Evolutionary conservation across 2,797 vertebrate species (phyloP).

Genomic region (Peromyscus aztecus): DNA sequence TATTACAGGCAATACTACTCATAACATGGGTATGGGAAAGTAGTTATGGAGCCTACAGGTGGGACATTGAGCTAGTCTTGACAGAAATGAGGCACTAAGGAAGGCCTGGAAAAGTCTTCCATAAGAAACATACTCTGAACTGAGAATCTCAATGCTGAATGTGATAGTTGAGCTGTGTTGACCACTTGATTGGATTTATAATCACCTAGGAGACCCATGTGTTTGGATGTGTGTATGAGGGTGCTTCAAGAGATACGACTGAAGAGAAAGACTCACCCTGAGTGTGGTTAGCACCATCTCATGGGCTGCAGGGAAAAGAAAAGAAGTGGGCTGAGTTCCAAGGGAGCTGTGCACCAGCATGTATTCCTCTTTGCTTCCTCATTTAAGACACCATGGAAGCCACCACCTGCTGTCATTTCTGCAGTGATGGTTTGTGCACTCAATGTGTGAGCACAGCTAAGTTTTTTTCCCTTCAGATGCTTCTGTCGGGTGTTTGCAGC

Average conservation of each 20-base stretch:
- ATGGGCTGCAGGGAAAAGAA: rapidly evolving
- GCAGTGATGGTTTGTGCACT: not conserved
- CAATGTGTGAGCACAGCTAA: no score
- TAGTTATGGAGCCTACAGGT: not conserved
- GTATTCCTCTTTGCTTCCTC: not conserved
- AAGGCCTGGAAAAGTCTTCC: not conserved
- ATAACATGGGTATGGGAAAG: not conserved
- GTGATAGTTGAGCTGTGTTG: not conserved
- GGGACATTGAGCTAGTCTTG: not conserved
- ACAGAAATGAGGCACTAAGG: not conserved
- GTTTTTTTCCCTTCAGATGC: not conserved
- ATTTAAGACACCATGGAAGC: not conserved
- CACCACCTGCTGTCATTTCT: not conserved
- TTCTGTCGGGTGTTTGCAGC: not conserved
- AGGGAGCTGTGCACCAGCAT: not conserved
- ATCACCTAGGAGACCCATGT: not conserved
- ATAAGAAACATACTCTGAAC: not conserved
- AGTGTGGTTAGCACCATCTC: not conserved
- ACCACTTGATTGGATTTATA: not conserved
- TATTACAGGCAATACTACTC: not conserved
- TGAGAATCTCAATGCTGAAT: not conserved
- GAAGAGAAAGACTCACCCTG: not conserved
- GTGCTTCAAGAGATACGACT: not conserved
- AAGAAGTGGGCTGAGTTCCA: no score
- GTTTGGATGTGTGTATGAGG: not conserved